Base-by-base conservation (phyloP, 2,888 invertebrate genomes). In the Aspidiotus rigidus region DNA sequence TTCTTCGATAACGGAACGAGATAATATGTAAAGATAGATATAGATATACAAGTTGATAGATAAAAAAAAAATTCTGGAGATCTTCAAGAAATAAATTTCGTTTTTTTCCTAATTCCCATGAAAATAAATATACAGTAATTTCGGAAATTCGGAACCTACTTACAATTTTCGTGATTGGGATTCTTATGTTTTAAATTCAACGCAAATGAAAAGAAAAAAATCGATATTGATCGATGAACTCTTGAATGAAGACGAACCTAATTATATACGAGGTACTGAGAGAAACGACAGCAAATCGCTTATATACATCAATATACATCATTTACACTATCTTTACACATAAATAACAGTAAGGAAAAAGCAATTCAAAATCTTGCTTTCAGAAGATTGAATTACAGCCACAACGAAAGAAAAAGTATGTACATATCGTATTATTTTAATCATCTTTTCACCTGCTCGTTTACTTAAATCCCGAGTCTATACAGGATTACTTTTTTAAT, bases 271-370 rank as follows among this genome's bases (percentile, higher is more conserved):
- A 54, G 41, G 28, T 28, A 28, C 28, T 39, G 17, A 16, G 10
- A 56, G 28, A 39, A 28, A 41, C 15, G 28, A 64, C 16, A 17
- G 44, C 57, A 64, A 56, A 62, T 57, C 64, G 64, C 64, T 55
- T 64, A 64, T 64, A 57, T 64, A 64, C 64, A 64, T 41, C 10
- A 64, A 13, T 64, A 57, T 67, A 59, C 57, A 49, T 15, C 62
- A 42, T 64, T 28, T 13, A n/a, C 49, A n/a, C 49, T 49, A 49
- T 49, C 49, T 49, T 49, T 64, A 64, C 64, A 64, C 39, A 40
- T 9, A 13, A 15, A 15, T 49, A 62, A 62, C 11, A 11, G 16
- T 15, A 49, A 28, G 39, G 39, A 53, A 49, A 1, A 39, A 63
- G 13, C 39, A 41, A 44, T 28, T 39, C 15, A 49, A 49, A 13